A percentile compares a stretch with the other conserved stretches of the same genome.
These are phyloP conservation scores for Fulmarus glacialis DNA, from an alignment of 2,113 vertebrate genomes.

Conservation along the genomic window DNA sequence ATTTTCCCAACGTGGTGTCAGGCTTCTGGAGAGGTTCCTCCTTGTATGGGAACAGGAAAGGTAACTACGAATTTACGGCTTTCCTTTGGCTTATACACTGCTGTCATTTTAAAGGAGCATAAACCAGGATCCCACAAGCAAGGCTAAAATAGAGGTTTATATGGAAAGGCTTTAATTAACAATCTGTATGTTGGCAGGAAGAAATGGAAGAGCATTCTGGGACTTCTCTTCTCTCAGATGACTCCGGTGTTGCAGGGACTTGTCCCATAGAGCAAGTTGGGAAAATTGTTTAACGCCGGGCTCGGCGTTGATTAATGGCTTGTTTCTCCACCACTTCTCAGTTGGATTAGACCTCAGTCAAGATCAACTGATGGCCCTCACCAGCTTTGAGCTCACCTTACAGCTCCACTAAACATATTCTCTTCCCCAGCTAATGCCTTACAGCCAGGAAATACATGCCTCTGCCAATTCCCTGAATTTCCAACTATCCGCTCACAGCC, in stretches of 20 bases:
- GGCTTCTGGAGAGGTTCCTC: background rate
- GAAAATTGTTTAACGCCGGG: background rate
- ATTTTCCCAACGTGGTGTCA: background rate
- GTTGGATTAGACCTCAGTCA: background rate
- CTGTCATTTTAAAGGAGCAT: background rate
- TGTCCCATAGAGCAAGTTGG: background rate
- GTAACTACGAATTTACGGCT: fast-evolving
- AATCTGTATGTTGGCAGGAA: background rate
- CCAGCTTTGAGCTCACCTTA: background rate
- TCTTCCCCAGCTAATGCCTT: background rate
- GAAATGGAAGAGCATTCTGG: background rate
- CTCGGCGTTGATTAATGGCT: background rate
- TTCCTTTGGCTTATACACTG: background rate
- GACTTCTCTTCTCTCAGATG: background rate
- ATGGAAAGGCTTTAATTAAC: background rate
- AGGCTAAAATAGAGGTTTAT: background rate
- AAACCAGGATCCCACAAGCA: background rate
- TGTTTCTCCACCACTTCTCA: background rate
- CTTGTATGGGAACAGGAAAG: background rate
- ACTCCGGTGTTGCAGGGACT: background rate
- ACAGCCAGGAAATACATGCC: background rate
- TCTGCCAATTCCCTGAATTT: background rate
- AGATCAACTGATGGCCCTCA: background rate
- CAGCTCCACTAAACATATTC: background rate
- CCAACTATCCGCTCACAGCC: background rate